Conservation (phyloP, 2,797 vertebrate species). For the Zonotrichia albicollis region DNA sequence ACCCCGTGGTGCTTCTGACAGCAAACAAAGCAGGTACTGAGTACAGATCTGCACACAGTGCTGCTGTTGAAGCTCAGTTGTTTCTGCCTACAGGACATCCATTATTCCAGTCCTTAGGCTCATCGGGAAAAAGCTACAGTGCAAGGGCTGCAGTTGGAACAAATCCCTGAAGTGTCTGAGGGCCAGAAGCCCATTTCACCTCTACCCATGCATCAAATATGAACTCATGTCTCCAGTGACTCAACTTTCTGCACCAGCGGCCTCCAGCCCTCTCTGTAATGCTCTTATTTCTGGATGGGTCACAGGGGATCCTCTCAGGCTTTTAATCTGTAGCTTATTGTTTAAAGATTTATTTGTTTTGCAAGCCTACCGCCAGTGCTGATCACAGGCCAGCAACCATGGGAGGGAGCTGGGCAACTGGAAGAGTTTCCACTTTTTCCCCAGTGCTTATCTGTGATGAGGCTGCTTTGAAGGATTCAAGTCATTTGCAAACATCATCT, state of each 20-base stretch:
- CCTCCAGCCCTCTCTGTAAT: slow-evolving; percentile 7
- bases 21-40: not conserved
- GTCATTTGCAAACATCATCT: not conserved
- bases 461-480: not conserved
- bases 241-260: slow-evolving; percentile 15
- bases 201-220: slow-evolving; percentile 64
- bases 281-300: slow-evolving; percentile 12
- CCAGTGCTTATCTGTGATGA: not conserved
- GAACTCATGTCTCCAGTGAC: not conserved
- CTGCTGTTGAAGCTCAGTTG: not conserved
- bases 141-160: not conserved
- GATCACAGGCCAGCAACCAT: not conserved
- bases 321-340: slow-evolving; percentile 46
- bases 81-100: not conserved
- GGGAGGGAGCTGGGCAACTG: not conserved
- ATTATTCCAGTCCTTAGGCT: not conserved
- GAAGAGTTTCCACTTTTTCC: not conserved
- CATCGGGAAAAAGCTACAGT: not conserved
- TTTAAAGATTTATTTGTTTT: slow-evolving; percentile 64
- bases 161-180: slow-evolving; percentile 42
- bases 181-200: not conserved
- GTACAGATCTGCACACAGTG: not conserved
- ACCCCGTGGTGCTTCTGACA: not conserved
- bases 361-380: not conserved
- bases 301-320: slow-evolving; percentile 31